Base-by-base conservation (phyloP, 1,140 invertebrate species). In the Pissodes strobi region DNA sequence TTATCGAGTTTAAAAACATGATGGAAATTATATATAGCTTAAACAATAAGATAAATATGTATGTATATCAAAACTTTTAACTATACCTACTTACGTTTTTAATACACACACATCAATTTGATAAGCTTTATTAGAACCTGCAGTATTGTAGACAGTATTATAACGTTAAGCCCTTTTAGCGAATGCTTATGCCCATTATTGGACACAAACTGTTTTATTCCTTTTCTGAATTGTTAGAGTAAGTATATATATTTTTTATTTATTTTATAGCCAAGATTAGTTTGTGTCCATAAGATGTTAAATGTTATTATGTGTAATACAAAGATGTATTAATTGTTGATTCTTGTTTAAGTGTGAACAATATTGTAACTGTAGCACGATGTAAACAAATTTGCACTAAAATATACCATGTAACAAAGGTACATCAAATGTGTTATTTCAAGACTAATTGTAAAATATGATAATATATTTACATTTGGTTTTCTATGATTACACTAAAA, bases 331-430 rank as follows among this genome's bases (percentile, higher is more conserved):
- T 62, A 19, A 37, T 53, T 62, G 59, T 62, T 62, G 49, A 62
- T 62, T 62, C 59, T 53, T 62, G 59, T 62, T 62, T 62, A 62
- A 62, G 59, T 62, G 59, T 62, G 58, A 51, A 41, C 58, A 61
- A 51, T 61, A 49, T 61, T 61, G 51, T 61, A 53, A 52, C 34
- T 30, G 59, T 62, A 62, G 59, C 59, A 62, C 59, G 12, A 52
- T 62, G 59, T 62, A 62, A 58, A 41, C 13, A 51, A 53, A 53
- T 62, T 52, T 43, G 49, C 59, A 62, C 48, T 45, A 27, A 39
- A 60, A 51, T 49, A 21, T 49, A 49, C 18, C 18, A 39, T 17
- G 13, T 52, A 52, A n/a, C n/a, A n/a, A n/a, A n/a, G n/a, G n/a
- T n/a, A n/a, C n/a, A n/a, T n/a, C n/a, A n/a, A n/a, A n/a, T n/a